Evolutionary conservation across 2,888 invertebrate genomes (phyloP).

Genomic region (Dolomedes plantarius): DNA sequence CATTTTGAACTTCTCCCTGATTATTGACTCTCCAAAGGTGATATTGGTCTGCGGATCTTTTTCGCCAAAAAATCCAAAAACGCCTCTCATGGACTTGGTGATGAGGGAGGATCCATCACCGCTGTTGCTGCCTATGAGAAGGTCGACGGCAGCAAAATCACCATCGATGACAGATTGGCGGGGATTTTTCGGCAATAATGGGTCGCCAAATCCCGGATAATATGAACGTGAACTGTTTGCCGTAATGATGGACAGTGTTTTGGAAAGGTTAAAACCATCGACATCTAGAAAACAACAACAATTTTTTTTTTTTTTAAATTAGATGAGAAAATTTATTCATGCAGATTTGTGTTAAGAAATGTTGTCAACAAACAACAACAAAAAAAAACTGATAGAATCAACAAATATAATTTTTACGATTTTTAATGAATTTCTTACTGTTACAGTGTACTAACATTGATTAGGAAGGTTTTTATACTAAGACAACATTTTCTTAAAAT

Average conservation of each 20-base stretch:
- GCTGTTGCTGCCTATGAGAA: conserved; percentile 54
- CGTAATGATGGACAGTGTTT: background rate
- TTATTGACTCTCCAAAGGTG: background rate
- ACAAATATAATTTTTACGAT: too few species aligned
- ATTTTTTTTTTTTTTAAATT: too few species aligned
- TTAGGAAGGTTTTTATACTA: too few species aligned
- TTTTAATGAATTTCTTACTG: too few species aligned
- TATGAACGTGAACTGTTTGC: conserved; percentile 8
- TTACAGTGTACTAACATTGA: too few species aligned
- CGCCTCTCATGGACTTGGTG: conserved; percentile 30
- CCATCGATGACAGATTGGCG: background rate
- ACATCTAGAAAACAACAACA: background rate
- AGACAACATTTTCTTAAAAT: too few species aligned
- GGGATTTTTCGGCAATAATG: conserved; percentile 5
- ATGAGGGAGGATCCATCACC: conserved; percentile 69
- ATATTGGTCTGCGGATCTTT: background rate
- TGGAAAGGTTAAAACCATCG: background rate
- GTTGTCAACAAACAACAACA: too few species aligned
- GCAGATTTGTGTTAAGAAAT: too few species aligned
- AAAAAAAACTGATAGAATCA: too few species aligned
- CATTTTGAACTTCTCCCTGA: background rate
- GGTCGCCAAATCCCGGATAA: conserved; percentile 39
- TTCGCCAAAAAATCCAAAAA: conserved; percentile 12
- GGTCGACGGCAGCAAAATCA: conserved; percentile 7
- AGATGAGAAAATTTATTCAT: too few species aligned